phyloP scores from a whole-genome alignment of 2,888 invertebrate genomes.

The Pomacea canaliculata region DNA sequence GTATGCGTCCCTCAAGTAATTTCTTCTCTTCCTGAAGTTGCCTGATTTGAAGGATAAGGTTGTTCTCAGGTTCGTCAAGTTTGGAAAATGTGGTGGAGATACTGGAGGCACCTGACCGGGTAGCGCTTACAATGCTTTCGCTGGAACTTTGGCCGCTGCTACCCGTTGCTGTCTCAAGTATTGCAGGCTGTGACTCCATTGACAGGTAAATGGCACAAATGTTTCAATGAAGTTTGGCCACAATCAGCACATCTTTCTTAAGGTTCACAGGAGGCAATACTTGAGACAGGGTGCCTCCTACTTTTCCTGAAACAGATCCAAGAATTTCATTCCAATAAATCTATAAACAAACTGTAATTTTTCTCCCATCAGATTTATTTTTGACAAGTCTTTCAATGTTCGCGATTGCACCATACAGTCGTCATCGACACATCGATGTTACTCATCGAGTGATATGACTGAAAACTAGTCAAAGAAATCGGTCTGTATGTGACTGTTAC shows the following conservation, averaged over 20 bases:
- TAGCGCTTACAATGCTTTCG: conserved; percentile 11
- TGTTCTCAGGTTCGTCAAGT: background rate
- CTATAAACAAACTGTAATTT: too few relatives aligned
- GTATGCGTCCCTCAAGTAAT: conserved; percentile 16
- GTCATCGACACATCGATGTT: too few relatives aligned
- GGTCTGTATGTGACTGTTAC: too few relatives aligned
- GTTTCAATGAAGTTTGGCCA: background rate
- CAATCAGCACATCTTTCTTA: background rate
- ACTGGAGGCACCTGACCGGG: conserved; percentile 25
- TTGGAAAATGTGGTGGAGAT: conserved; percentile 9
- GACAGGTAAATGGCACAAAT: background rate
- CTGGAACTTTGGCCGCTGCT: background rate
- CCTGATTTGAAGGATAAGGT: background rate
- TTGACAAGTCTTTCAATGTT: too few relatives aligned
- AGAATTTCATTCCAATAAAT: too few relatives aligned
- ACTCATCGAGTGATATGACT: too few relatives aligned
- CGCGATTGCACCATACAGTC: too few relatives aligned
- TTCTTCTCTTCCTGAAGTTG: conserved; percentile 20
- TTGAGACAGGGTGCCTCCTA: conserved; percentile 26
- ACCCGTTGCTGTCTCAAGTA: conserved; percentile 22
- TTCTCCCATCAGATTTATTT: too few relatives aligned
- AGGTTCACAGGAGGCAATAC: conserved; percentile 16
- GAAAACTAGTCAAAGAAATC: too few relatives aligned
- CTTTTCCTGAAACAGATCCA: too few relatives aligned
- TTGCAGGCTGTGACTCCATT: conserved; percentile 25